A percentile compares a stretch with the other conserved stretches of the same genome.
Evolutionary conservation across 2,888 invertebrate species (phyloP).

Genomic region (Euspilapteryx auroguttella): DNA sequence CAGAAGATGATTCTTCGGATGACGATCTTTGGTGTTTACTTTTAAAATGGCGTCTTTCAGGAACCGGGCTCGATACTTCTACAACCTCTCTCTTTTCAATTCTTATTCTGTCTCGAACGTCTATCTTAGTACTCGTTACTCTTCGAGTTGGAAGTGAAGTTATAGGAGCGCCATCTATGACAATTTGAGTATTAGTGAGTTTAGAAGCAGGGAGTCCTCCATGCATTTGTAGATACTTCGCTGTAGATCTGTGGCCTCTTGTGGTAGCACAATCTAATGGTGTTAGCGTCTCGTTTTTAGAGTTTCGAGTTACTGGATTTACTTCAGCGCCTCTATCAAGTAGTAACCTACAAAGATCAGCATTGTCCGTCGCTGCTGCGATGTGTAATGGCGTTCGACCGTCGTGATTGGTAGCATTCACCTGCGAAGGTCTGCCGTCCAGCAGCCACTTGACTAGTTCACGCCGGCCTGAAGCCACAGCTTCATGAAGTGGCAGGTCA

Average conservation of each 20-base stretch:
- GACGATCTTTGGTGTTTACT: conserved; percentile 27
- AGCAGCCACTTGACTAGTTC: conserved; percentile 89
- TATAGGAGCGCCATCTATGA: conserved; percentile 44
- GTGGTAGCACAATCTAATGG: conserved; percentile 90
- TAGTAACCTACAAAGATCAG: conserved; percentile 88
- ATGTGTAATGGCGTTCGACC: conserved; percentile 93
- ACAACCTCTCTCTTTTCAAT: conserved; percentile 55
- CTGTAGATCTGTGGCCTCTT: conserved; percentile 85
- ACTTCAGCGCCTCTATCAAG: conserved; percentile 84
- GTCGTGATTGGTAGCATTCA: conserved; percentile 88
- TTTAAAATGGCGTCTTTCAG: conserved; percentile 24
- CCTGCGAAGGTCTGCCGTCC: conserved; percentile 77
- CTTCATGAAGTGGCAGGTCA: conserved; percentile 95
- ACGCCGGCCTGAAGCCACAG: conserved; percentile 87
- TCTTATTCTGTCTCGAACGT: conserved; percentile 46
- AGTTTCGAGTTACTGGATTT: conserved; percentile 81
- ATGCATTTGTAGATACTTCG: conserved; percentile 89
- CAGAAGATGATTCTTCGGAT: conserved; percentile 45
- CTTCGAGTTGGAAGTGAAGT: conserved; percentile 42
- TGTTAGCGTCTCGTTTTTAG: conserved; percentile 83
- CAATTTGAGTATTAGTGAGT: conserved; percentile 51
- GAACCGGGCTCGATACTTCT: conserved; percentile 42
- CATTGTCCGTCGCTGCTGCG: conserved; percentile 90
- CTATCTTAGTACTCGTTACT: conserved; percentile 55
- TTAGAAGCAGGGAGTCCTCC: conserved; percentile 83